Evolutionary conservation across 2,888 invertebrate genomes (phyloP).

Genomic region (Drosophila dives): DNA sequence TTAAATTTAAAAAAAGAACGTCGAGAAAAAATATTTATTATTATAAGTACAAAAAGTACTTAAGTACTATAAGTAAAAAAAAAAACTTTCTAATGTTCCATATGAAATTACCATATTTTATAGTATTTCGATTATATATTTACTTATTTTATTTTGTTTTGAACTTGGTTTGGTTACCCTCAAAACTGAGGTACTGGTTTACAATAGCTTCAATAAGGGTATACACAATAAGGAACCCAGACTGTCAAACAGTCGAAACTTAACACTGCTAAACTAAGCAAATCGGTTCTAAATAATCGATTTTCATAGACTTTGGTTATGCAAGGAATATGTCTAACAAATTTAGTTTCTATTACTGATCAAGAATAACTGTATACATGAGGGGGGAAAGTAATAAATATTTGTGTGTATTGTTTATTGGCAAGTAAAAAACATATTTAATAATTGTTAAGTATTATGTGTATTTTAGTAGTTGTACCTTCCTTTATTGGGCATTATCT

Average conservation of each 20-base stretch:
- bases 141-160: no score
- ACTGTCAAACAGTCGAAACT: not conserved
- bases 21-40: no score
- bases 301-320: no score
- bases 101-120: no score
- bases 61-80: no score
- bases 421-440: not conserved
- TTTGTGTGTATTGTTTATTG: not conserved
- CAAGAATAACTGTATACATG: not conserved
- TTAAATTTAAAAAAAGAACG: no score
- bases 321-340: no score
- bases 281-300: not conserved
- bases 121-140: no score
- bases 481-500: not conserved
- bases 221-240: not conserved
- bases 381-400: no score
- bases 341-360: not conserved
- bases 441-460: not conserved
- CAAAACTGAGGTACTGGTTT: not conserved
- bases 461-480: not conserved
- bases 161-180: not conserved
- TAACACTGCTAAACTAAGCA: not conserved
- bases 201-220: not conserved
- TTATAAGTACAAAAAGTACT: no score
- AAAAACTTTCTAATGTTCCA: no score